Conservation (phyloP, 1,140 invertebrate genomes). For the Caenorhabditis brenneri region DNA sequence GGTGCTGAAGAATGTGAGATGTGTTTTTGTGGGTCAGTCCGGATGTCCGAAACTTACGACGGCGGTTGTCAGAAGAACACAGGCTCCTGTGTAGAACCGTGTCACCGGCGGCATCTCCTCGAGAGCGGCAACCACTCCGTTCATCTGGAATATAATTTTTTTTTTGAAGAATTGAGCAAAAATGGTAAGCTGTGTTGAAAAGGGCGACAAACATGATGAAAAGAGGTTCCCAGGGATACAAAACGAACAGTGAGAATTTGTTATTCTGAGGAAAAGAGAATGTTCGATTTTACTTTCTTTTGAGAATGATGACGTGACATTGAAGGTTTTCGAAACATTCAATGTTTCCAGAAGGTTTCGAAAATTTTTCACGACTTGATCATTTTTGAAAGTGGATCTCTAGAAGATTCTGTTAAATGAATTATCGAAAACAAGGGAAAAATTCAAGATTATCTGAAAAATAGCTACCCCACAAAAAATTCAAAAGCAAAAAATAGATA, state of each 20-base stretch:
- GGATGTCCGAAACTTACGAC: constrained; percentile 79
- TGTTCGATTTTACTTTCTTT: no score
- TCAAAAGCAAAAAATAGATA: background rate
- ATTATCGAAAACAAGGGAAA: background rate
- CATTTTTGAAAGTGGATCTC: no score
- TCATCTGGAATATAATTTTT: constrained; percentile 53
- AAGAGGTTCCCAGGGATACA: no score
- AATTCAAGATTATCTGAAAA: background rate
- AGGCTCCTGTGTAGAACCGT: constrained; percentile 92
- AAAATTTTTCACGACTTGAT: no score
- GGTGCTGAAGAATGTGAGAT: constrained; percentile 79
- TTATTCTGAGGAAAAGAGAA: no score
- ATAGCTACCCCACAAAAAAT: background rate
- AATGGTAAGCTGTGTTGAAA: no score
- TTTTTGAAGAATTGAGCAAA: background rate
- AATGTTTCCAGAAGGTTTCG: no score
- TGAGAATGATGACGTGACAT: no score
- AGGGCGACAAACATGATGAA: background rate
- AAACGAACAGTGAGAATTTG: no score
- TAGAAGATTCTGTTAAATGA: no score
- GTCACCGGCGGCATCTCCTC: constrained; percentile 95
- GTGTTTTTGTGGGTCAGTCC: background rate
- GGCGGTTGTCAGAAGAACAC: constrained; percentile 91
- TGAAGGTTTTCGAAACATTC: no score
- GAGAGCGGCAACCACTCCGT: constrained; percentile 74